These are phyloP conservation scores for Pteropus rufus DNA, from an alignment of 2,797 vertebrate species.

Conservation along the genomic window DNA sequence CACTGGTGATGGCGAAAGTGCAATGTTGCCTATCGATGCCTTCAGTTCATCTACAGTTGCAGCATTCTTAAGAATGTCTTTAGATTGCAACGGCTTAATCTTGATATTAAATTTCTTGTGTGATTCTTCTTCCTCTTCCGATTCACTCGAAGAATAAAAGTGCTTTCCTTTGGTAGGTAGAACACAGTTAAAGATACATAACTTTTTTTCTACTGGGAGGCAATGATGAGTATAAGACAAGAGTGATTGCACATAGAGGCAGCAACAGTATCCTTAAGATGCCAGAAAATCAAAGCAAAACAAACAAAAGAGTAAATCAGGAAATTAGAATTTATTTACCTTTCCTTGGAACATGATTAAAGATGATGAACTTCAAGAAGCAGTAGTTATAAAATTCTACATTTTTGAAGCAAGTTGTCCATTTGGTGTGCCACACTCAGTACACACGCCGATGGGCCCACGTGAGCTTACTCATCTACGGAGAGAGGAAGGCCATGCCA, in stretches of 20 bases:
- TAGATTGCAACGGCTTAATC: conserved; percentile 93
- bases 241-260: neutral
- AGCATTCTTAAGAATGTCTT: conserved; percentile 88
- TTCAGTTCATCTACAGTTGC: conserved; percentile 95
- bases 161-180: conserved; percentile 93
- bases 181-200: conserved; percentile 86
- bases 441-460: neutral
- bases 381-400: neutral
- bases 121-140: conserved; percentile 95
- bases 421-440: neutral
- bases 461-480: neutral
- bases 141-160: conserved; percentile 97
- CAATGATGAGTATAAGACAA: neutral
- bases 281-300: conserved; percentile 6
- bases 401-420: neutral
- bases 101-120: conserved; percentile 97
- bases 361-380: neutral
- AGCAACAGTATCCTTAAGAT: neutral
- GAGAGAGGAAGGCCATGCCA: neutral
- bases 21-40: conserved; percentile 94
- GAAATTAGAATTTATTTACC: neutral
- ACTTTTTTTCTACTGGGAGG: neutral
- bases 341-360: neutral
- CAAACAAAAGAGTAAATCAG: neutral
- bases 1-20: conserved; percentile 95